phyloP scores from a whole-genome alignment of 2,797 vertebrate species.

The Sternarchorhynchus goeldii region DNA sequence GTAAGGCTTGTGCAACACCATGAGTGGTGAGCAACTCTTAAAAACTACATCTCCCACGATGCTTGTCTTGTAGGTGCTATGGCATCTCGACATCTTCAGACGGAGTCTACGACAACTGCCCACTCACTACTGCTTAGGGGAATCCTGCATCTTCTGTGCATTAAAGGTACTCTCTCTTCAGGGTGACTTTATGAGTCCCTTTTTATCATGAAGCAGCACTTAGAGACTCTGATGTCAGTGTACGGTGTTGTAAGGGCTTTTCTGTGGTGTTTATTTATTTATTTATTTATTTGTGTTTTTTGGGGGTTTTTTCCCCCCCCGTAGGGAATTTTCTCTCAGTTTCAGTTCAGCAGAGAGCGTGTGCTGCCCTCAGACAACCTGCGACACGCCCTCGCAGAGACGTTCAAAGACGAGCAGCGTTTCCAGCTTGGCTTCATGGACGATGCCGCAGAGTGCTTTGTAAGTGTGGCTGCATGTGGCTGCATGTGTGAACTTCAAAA shows the following conservation, averaged over 20 bases:
- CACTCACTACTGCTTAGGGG: slow-evolving; percentile 92
- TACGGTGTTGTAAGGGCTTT: neutral
- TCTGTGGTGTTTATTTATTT: slow-evolving; percentile 1
- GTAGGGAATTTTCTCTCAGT: slow-evolving; percentile 95
- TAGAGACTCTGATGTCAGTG: neutral
- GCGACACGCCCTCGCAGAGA: slow-evolving; percentile 95
- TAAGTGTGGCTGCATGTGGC: slow-evolving; percentile 71
- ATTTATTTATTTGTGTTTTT: neutral
- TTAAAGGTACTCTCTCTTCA: slow-evolving; percentile 83
- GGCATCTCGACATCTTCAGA: slow-evolving; percentile 98
- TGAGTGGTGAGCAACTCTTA: neutral
- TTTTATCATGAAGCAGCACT: neutral
- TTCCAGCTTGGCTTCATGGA: slow-evolving; percentile 99
- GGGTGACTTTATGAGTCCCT: neutral
- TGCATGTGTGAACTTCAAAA: neutral
- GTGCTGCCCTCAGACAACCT: slow-evolving; percentile 95
- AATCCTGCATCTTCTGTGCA: slow-evolving; percentile 97
- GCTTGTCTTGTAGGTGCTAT: slow-evolving; percentile 81
- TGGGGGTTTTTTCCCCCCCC: slow-evolving; percentile 11
- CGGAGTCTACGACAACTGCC: slow-evolving; percentile 92
- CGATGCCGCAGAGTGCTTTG: slow-evolving; percentile 98
- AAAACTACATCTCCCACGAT: slow-evolving; percentile 6
- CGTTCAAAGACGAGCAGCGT: slow-evolving; percentile 96
- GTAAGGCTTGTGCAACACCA: neutral
- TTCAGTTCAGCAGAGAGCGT: slow-evolving; percentile 93